A percentile compares a stretch with the other conserved stretches of the same genome.
phyloP scores from a whole-genome alignment of 2,113 vertebrate genomes.

The Ascaphus truei region DNA sequence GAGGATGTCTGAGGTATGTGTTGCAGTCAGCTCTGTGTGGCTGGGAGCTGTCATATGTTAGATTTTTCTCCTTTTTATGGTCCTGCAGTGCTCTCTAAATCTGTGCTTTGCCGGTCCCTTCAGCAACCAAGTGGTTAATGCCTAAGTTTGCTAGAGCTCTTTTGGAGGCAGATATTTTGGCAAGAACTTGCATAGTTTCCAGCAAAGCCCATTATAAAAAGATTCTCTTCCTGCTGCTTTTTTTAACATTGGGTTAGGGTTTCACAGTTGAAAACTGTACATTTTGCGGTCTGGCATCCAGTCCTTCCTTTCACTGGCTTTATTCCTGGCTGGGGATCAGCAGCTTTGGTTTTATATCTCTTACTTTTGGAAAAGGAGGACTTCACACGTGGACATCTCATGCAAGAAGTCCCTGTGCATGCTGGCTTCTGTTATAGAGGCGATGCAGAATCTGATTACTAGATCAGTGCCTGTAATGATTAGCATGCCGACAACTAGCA shows the following conservation, averaged over 20 bases:
- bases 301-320: slow-evolving; percentile 16
- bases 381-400: background rate
- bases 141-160: slow-evolving; percentile 31
- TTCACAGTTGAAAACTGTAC: slow-evolving; percentile 35
- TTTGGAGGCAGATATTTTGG: slow-evolving; percentile 31
- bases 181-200: slow-evolving; percentile 37
- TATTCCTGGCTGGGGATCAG: slow-evolving; percentile 2
- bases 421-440: background rate
- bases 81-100: no score
- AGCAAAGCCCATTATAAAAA: slow-evolving; percentile 36
- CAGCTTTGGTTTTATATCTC: slow-evolving; percentile 6
- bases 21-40: no score
- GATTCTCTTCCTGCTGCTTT: slow-evolving; percentile 36
- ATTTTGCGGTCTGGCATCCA: slow-evolving; percentile 23
- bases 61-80: no score
- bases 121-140: slow-evolving; percentile 18
- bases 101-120: background rate
- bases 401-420: background rate
- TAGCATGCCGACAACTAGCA: background rate
- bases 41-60: no score
- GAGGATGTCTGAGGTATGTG: no score
- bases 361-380: background rate
- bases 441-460: background rate
- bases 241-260: slow-evolving; percentile 36
- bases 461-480: background rate